These are phyloP conservation scores for Protodeltote pygarga DNA, from an alignment of 2,888 invertebrate genomes.

Conservation along the genomic window DNA sequence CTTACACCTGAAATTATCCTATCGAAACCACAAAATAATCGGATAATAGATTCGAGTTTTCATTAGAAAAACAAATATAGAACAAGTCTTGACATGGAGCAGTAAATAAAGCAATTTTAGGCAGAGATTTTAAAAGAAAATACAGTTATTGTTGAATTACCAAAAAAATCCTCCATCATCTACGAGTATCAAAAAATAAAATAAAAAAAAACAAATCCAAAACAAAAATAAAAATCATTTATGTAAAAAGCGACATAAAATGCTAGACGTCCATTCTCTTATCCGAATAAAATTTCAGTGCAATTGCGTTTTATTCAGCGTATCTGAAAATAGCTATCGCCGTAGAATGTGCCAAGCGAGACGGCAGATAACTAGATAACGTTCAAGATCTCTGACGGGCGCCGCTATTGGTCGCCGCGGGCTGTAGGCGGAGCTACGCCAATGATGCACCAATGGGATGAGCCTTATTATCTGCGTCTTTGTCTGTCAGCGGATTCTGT, in stretches of 20 bases:
- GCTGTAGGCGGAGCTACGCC: slow-evolving; percentile 78
- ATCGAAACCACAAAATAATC: too few species aligned
- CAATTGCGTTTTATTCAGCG: slow-evolving; percentile 45
- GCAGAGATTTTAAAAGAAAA: too few species aligned
- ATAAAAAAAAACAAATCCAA: neutral
- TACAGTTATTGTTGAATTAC: too few species aligned
- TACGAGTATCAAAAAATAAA: too few species aligned
- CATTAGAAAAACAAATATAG: too few species aligned
- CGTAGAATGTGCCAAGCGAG: slow-evolving; percentile 76
- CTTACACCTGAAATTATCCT: too few species aligned
- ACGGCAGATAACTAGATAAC: slow-evolving; percentile 86
- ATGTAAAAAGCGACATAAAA: slow-evolving; percentile 6
- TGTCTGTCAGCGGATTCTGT: slow-evolving; percentile 85
- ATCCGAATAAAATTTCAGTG: slow-evolving; percentile 41
- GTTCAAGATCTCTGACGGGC: slow-evolving; percentile 86
- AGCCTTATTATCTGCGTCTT: slow-evolving; percentile 85
- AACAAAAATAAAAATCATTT: neutral
- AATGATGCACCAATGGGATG: slow-evolving; percentile 88
- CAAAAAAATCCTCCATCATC: too few species aligned
- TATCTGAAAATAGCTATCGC: slow-evolving; percentile 75
- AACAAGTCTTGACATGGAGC: too few species aligned
- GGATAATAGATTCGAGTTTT: too few species aligned
- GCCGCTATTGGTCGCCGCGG: slow-evolving; percentile 73
- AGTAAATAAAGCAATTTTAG: too few species aligned
- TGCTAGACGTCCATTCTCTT: slow-evolving; percentile 28